These are phyloP conservation scores for Macropus fuliginosus DNA, from an alignment of 2,797 vertebrate species.

Conservation along the genomic window DNA sequence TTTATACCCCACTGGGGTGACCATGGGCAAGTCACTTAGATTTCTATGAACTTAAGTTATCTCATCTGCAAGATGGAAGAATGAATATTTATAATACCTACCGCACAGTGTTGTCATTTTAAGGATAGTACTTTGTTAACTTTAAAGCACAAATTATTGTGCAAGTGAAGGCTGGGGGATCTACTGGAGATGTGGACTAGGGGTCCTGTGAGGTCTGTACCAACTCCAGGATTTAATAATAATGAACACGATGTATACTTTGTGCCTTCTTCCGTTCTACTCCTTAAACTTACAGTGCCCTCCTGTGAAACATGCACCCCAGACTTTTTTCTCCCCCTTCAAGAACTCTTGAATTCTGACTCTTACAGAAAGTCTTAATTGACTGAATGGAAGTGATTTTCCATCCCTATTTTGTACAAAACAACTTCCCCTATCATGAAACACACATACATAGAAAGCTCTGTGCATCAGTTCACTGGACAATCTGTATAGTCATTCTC, in stretches of 20 bases:
- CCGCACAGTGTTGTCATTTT: background rate
- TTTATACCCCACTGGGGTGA: background rate
- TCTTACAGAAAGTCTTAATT: constrained; percentile 13
- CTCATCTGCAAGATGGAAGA: background rate
- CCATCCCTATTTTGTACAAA: background rate
- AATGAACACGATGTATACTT: background rate
- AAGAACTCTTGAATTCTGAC: background rate
- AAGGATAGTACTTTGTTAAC: background rate
- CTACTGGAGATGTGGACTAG: background rate
- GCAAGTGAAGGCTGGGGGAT: background rate
- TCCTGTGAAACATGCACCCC: background rate
- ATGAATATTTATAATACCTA: background rate
- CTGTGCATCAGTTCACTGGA: constrained; percentile 54
- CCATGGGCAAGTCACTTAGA: background rate
- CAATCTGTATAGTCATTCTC: constrained; percentile 5
- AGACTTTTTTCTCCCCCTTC: background rate
- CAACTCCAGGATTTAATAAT: background rate
- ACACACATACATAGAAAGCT: background rate
- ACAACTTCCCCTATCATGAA: constrained; percentile 27
- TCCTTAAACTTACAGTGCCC: background rate
- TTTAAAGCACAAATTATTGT: background rate
- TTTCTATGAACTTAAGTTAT: background rate
- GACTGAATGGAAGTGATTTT: constrained; percentile 4
- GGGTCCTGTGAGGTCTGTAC: background rate
- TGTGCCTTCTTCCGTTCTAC: background rate